Percentiles rank a stretch among this genome's conserved stretches.
Conservation (phyloP, 2,888 invertebrate genomes). For the Rhingia rostrata region DNA sequence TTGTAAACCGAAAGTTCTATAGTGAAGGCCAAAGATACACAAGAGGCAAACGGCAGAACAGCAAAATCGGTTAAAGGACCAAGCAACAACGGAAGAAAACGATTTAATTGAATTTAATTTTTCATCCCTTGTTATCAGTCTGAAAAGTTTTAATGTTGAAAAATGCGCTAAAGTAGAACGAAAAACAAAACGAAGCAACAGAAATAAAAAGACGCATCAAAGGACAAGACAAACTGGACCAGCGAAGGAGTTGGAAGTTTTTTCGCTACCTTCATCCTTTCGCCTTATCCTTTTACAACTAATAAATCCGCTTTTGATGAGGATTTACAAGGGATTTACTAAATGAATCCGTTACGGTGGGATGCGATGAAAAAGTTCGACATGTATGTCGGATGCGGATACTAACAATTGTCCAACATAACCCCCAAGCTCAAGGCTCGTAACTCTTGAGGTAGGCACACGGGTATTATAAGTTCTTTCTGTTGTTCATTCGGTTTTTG, state of each 20-base stretch:
- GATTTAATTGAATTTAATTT: conserved; percentile 70
- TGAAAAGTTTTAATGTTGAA: conserved; percentile 57
- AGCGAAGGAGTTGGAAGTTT: conserved; percentile 35
- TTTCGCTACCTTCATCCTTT: background rate
- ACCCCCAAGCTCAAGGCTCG: background rate
- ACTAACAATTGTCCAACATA: conserved; percentile 25
- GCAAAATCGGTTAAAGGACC: background rate
- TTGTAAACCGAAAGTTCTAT: background rate
- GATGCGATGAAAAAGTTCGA: conserved; percentile 49
- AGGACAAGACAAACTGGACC: background rate
- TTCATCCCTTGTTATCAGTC: conserved; percentile 63
- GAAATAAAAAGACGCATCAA: background rate
- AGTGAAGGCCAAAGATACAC: background rate
- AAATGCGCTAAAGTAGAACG: conserved; percentile 28
- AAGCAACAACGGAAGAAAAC: conserved; percentile 41
- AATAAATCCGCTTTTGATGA: conserved; percentile 67
- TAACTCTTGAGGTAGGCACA: conserved; percentile 20
- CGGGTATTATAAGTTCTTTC: too few species aligned
- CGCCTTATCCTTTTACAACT: conserved; percentile 23
- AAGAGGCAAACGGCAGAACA: conserved; percentile 3
- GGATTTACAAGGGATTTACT: conserved; percentile 65
- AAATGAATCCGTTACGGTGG: conserved; percentile 45
- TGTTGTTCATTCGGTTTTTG: too few species aligned
- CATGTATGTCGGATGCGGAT: conserved; percentile 42
- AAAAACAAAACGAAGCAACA: conserved; percentile 5